Base-by-base conservation (phyloP, 2,797 vertebrate species). In the Sebastes itinus region DNA sequence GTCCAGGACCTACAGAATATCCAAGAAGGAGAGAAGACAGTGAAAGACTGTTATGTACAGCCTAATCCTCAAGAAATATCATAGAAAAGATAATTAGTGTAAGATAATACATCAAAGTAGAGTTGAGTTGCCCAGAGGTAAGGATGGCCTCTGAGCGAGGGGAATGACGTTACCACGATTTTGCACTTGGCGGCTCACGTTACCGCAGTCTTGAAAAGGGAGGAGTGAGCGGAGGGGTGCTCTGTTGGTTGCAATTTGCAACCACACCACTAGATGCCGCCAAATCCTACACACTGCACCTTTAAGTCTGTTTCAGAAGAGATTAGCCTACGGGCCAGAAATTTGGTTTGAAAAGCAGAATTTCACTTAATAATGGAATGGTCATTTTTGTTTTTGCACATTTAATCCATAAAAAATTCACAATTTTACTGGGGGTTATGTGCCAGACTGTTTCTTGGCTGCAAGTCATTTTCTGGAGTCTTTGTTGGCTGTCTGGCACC, bases 1-100 rank as follows among this genome's bases (percentile, higher is more conserved):
- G 67, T 95, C 94, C 59, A 95, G 86, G 35, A 92, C 49, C 90
- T 92, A 28, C 22, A 72, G 52, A 49, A 27, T 1, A 70, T 18
- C 11, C 38, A 78, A n/a, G 10, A 33, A 42, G 33, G 20, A 63
- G 11, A 80, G 52, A 61, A n/a, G n/a, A 62, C 6, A 7, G 13
- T 23, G 10, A 63, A 56, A 12, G 6, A 23, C 13, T 16, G 10
- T 64, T 33, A 5, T 35, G 4, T 16, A 6, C 7, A 49, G 46
- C 46, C 46, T 13, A 38, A 28, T n/a, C 20, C 4, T 54, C 52
- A 16, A 13, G 4, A 25, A 35, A 33, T 9, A 25, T 22, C 11
- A 18, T 2, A 18, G 4, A 49, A 14, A 42, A 35, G 6, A 62
- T 10, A 33, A 35, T 54, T 8, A 25, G 12, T 64, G 7, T 52